A percentile compares a stretch with the other conserved stretches of the same genome.
These are phyloP conservation scores for Hipposideros armiger DNA, from an alignment of 2,113 vertebrate genomes.

Conservation along the genomic window DNA sequence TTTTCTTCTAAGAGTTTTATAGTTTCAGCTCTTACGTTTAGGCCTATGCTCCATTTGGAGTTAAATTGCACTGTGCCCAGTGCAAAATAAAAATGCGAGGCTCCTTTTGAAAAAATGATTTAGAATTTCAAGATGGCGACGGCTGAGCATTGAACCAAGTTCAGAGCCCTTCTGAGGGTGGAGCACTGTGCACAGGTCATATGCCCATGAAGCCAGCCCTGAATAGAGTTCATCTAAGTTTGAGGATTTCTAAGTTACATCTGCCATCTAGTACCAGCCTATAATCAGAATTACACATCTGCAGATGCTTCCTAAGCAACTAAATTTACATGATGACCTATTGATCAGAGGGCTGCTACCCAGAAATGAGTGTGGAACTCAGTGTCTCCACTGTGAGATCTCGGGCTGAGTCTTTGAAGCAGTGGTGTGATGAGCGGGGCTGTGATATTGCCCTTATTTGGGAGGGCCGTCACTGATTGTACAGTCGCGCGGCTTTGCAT, in stretches of 20 bases:
- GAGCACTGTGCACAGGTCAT: not conserved
- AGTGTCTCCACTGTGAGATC: slow-evolving; percentile 6
- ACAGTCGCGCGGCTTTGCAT: slow-evolving; percentile 55
- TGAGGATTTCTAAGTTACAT: slow-evolving; percentile 54
- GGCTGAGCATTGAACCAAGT: not conserved
- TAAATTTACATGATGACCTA: not conserved
- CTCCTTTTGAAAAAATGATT: not conserved
- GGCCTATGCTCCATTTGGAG: not conserved
- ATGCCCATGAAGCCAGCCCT: not conserved
- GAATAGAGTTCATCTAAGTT: not conserved
- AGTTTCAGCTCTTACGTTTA: not conserved
- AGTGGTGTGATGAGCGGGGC: slow-evolving; percentile 57
- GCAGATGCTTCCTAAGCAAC: slow-evolving; percentile 34
- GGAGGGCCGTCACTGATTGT: slow-evolving; percentile 52
- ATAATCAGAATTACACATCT: not conserved
- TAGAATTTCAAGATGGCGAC: not conserved
- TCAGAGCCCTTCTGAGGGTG: not conserved
- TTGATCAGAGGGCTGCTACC: slow-evolving; percentile 32
- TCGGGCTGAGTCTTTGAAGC: slow-evolving; percentile 62
- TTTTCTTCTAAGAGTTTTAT: not conserved
- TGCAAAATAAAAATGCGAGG: not conserved
- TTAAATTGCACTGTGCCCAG: not conserved
- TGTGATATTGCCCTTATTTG: slow-evolving; percentile 18
- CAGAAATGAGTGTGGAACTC: not conserved
- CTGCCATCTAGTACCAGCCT: not conserved